phyloP scores from a whole-genome alignment of 2,113 vertebrate species.

The Notarius quadriscutis region DNA sequence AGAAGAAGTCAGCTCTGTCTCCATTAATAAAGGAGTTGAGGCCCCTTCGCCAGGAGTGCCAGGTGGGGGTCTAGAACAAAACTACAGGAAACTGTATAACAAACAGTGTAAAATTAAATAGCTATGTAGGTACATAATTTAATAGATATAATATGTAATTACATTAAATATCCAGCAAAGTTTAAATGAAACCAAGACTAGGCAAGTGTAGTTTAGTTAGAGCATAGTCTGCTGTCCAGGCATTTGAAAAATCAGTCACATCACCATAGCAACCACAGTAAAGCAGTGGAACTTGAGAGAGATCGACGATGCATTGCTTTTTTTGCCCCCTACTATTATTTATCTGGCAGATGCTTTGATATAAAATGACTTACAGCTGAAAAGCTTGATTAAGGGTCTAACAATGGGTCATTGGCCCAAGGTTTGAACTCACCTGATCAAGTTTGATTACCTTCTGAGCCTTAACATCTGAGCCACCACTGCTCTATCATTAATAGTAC shows the following conservation, averaged over 20 bases:
- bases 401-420: background rate
- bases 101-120: background rate
- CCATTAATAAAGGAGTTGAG: slow-evolving; percentile 93
- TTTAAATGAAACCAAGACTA: background rate
- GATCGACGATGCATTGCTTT: background rate
- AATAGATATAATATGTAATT: background rate
- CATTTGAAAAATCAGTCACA: background rate
- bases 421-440: background rate
- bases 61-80: slow-evolving; percentile 71
- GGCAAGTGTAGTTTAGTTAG: background rate
- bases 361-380: background rate
- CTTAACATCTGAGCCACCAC: background rate
- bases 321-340: background rate
- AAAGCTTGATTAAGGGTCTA: background rate
- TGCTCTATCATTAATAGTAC: background rate
- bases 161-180: background rate
- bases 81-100: background rate
- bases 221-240: background rate
- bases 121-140: too few species aligned
- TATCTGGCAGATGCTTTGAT: background rate
- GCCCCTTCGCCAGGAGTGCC: slow-evolving; percentile 84
- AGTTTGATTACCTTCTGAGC: background rate
- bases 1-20: slow-evolving; percentile 90
- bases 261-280: background rate
- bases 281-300: background rate